Base-by-base conservation (phyloP, 2,113 vertebrate species). In the Numida meleagris region DNA sequence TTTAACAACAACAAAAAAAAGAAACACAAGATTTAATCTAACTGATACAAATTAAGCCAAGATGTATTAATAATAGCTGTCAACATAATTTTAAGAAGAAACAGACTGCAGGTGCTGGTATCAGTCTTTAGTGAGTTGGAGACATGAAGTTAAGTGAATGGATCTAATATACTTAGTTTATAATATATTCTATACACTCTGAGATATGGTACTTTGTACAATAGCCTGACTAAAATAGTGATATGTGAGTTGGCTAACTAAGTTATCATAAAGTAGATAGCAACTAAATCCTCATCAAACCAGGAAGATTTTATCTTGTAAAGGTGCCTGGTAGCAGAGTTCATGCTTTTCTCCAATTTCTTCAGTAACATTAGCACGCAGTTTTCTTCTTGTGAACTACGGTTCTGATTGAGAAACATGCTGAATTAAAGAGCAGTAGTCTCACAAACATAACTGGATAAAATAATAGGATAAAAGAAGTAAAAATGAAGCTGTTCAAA, bases 11-110 rank as follows among this genome's bases (percentile, higher is more conserved):
- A 16, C 38, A 82, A 53, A 36, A 50, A 33, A 27, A 50, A 24
- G 9, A 15, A 55, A 9, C 14, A 53, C 27, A 53, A 29, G 61
- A 4, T 82, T 91, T 73, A 65, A 82, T 9, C n/a, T 53, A 72
- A 72, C 23, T n/a, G 40, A 76, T 27, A 87, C 6, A 85, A 89
- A 94, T 88, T 89, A 90, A 88, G 48, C 29, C 38, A 92, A 84
- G 46, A 70, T 79, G 40, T 25, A 65, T 76, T 82, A 82, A 82
- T 79, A 90, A 67, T n/a, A 78, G 20, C 6, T 84, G 48, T 66
- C 70, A 90, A 51, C 33, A 70, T 45, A 48, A 40, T 84, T 61
- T 78, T 38, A 76, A 84, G 40, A 68, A 93, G 92, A 90, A 88
- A 90, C 12, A 45, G 10, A n/a, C 36, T 62, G 21, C 72, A 53